Percentiles rank a stretch among this genome's conserved stretches.
These are phyloP conservation scores for Melinopterus prodromus DNA, from an alignment of 2,888 invertebrate species.

Conservation along the genomic window DNA sequence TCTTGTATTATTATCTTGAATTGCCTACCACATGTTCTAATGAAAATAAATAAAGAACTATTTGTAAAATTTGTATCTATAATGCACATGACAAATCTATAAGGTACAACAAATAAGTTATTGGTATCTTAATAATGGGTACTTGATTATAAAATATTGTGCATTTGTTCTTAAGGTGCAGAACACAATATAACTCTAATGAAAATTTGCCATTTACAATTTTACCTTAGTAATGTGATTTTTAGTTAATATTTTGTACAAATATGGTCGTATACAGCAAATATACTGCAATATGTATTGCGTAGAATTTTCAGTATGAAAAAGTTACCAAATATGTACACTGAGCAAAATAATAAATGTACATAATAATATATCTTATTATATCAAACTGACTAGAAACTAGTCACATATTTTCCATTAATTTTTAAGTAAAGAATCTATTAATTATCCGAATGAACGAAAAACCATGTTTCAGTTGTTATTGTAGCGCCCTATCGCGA, in stretches of 20 bases:
- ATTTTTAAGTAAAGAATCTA: constrained; percentile 50
- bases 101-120: not conserved
- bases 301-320: constrained; percentile 55
- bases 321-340: constrained; percentile 62
- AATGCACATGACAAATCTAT: constrained; percentile 27
- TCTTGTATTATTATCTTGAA: not conserved
- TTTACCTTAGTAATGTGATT: constrained; percentile 58
- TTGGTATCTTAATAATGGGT: not conserved
- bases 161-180: not conserved
- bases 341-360: constrained; percentile 54
- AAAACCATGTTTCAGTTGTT: constrained; percentile 50
- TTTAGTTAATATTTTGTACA: constrained; percentile 38
- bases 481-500: constrained; percentile 48
- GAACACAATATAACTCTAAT: constrained; percentile 6
- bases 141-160: not conserved
- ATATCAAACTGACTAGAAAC: constrained; percentile 57
- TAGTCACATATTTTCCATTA: constrained; percentile 57
- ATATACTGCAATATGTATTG: constrained; percentile 37
- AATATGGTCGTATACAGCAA: constrained; percentile 31
- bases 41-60: constrained; percentile 11
- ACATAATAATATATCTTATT: constrained; percentile 48
- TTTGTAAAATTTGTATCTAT: constrained; percentile 28
- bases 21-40: not conserved
- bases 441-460: constrained; percentile 43
- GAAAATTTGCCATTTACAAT: constrained; percentile 52